These are phyloP conservation scores for Pseudotriccus pelzelni DNA, from an alignment of 2,797 vertebrate species.

Conservation along the genomic window DNA sequence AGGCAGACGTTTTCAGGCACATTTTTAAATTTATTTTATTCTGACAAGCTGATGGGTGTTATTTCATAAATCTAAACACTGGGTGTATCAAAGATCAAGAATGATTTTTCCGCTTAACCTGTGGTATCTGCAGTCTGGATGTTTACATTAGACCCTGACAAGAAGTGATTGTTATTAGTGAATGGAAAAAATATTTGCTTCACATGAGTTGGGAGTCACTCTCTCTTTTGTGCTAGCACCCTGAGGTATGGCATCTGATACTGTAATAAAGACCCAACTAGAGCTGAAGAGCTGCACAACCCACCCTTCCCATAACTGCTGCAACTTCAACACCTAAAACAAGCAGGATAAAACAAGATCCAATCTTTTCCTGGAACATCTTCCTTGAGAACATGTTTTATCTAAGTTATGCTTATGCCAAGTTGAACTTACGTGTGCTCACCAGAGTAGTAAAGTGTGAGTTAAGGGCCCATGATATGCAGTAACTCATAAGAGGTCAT, in stretches of 20 bases:
- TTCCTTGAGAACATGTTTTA: background rate
- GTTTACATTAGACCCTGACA: background rate
- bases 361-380: background rate
- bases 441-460: background rate
- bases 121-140: background rate
- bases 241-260: background rate
- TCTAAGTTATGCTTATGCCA: background rate
- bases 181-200: background rate
- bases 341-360: background rate
- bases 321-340: background rate
- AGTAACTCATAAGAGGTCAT: background rate
- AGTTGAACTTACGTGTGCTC: rapidly evolving
- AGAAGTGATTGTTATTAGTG: background rate
- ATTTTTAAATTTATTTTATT: background rate
- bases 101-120: background rate
- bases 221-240: background rate
- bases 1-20: background rate
- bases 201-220: background rate
- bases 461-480: background rate
- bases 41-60: background rate
- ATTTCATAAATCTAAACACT: background rate
- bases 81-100: background rate
- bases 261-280: background rate
- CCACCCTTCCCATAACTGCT: background rate
- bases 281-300: background rate